Percentiles rank a stretch among this genome's conserved stretches.
These are phyloP conservation scores for Anas capensis DNA, from an alignment of 2,797 vertebrate species.

Conservation along the genomic window DNA sequence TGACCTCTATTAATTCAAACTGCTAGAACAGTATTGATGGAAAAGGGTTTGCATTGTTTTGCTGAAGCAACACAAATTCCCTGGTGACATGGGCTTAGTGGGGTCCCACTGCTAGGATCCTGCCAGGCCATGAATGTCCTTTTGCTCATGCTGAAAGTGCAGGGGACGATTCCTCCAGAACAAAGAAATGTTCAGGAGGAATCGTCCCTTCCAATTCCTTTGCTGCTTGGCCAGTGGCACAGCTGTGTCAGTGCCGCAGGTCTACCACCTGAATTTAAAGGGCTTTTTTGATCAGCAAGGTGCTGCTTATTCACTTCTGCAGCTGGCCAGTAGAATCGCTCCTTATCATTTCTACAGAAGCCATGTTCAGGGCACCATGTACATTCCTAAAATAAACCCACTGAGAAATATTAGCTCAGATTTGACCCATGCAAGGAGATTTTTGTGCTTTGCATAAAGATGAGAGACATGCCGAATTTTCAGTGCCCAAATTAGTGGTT, in stretches of 20 bases:
- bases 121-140: fast-evolving
- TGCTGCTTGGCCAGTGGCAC: fast-evolving
- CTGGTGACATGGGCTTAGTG: neutral
- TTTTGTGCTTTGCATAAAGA: fast-evolving
- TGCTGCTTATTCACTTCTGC: fast-evolving
- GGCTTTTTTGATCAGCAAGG: neutral
- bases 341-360: neutral
- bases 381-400: fast-evolving
- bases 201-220: too few species aligned
- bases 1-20: neutral
- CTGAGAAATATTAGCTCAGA: neutral
- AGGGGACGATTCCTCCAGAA: fast-evolving
- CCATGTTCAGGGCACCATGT: neutral
- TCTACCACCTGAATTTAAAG: neutral
- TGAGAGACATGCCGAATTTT: neutral
- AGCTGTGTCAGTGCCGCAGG: neutral
- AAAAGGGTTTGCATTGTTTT: neutral
- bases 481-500: neutral
- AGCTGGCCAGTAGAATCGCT: neutral
- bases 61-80: neutral
- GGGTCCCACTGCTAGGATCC: fast-evolving
- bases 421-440: neutral
- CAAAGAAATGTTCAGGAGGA: too few species aligned
- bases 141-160: fast-evolving
- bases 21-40: fast-evolving